Evolutionary conservation across 1,140 invertebrate genomes (phyloP), one percentile per base, ranked within the genome.

Genomic region (Triops cancriformis): DNA sequence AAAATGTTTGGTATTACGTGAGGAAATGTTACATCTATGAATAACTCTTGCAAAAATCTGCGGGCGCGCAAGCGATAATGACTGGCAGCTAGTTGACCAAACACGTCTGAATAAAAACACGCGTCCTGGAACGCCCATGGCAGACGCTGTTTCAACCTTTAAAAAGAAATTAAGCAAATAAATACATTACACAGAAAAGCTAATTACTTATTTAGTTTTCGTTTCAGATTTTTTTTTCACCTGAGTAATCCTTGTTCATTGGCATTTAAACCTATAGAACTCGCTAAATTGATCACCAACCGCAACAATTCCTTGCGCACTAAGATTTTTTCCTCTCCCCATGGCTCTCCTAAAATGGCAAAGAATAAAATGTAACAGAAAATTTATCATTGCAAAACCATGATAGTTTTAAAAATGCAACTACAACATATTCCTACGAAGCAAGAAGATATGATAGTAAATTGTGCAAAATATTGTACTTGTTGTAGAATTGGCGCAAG

Each of bases 61-160:
- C 96, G 87, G 2, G 94, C 90, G 76, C 88, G 88, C 79, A 97
- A 87, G 80, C 95, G 89, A 83, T 96, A 97, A 27, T 91, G 91
- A 83, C 91, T 92, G 42, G 88, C 88, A 0, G 91, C 89, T 43
- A 98, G 85, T 74, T 94, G 86, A 78, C 89, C 89, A 83, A 93
- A 92, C 7, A 97, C 91, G 84, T 98, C 96, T 1, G 94, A 96
- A 85, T 97, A 98, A 6, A 98, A 88, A 85, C 96, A 98, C 78
- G 94, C 85, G 82, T 97, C 94, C 84, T 94, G 89, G 83, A 95
- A 96, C 77, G 90, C 86, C 80, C 91, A 88, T 0, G 95, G 91
- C 85, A 93, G 91, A 74, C 91, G 89, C 84, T 98, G 95, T 82
- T 97, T 97, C 80, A 97, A 85, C 81, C 93, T n/a, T 79, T 26